Percentiles rank a stretch among this genome's conserved stretches.
These are phyloP conservation scores for Siniperca knerii DNA, from an alignment of 2,113 vertebrate species.

Conservation along the genomic window DNA sequence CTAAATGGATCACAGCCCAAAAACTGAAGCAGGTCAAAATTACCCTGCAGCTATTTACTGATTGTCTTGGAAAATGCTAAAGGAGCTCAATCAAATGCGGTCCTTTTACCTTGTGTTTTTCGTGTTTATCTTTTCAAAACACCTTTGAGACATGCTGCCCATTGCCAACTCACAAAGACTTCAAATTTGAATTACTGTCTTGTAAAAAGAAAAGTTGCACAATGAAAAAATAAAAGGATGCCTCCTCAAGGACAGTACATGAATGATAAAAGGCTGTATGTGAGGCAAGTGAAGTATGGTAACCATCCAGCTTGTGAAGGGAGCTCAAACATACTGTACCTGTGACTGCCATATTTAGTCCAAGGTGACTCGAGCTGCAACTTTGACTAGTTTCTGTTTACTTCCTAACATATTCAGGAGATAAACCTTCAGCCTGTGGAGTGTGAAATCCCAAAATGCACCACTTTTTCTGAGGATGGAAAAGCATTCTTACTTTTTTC, in stretches of 20 bases:
- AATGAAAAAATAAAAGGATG: slow-evolving; percentile 58
- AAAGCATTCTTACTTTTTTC: slow-evolving; percentile 41
- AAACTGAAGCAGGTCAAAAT: slow-evolving; percentile 23
- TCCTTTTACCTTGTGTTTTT: slow-evolving; percentile 19
- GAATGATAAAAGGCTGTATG: slow-evolving; percentile 46
- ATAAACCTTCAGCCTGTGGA: slow-evolving; percentile 10
- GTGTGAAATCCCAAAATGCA: slow-evolving; percentile 44
- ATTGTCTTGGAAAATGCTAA: slow-evolving; percentile 26
- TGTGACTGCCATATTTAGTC: slow-evolving; percentile 19
- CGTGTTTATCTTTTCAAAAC: slow-evolving; percentile 51
- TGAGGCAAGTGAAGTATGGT: slow-evolving; percentile 30
- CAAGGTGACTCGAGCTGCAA: slow-evolving; percentile 56
- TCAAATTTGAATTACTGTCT: slow-evolving; percentile 44
- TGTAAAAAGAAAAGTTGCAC: slow-evolving; percentile 22
- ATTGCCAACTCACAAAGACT: slow-evolving; percentile 24
- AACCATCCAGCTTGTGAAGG: slow-evolving; percentile 36
- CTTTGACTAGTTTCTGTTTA: slow-evolving; percentile 37
- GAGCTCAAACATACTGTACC: slow-evolving; percentile 29
- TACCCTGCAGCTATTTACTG: slow-evolving; percentile 32
- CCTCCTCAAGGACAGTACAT: slow-evolving; percentile 53
- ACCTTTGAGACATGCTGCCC: slow-evolving; percentile 29
- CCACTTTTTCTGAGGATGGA: slow-evolving; percentile 2
- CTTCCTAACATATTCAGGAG: slow-evolving; percentile 19
- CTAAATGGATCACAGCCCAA: slow-evolving; percentile 29
- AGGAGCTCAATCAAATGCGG: slow-evolving; percentile 26